Evolutionary conservation across 2,888 invertebrate genomes (phyloP).

Genomic region (Ornithoptera alexandrae): DNA sequence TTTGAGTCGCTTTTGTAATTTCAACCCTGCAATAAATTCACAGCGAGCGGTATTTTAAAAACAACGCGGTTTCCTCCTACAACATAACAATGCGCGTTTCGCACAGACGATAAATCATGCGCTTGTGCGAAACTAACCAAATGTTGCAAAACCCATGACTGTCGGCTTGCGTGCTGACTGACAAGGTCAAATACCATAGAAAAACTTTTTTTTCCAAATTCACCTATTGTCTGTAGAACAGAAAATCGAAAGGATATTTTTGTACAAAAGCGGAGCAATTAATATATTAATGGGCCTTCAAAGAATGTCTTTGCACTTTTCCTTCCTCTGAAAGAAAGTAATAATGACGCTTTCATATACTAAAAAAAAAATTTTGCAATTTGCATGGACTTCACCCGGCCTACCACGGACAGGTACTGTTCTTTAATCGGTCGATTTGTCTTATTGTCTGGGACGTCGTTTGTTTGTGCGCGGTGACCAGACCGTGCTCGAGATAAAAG

Average conservation of each 20-base stretch:
- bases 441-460: conserved; percentile 75
- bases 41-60: conserved; percentile 71
- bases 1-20: conserved; percentile 48
- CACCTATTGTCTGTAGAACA: conserved; percentile 50
- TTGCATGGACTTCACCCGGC: conserved; percentile 60
- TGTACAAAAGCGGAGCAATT: conserved; percentile 63
- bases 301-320: conserved; percentile 60
- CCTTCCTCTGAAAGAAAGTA: conserved; percentile 62
- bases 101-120: conserved; percentile 64
- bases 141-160: conserved; percentile 59
- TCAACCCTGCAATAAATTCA: conserved; percentile 56
- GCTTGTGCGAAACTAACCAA: conserved; percentile 68
- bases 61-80: conserved; percentile 52
- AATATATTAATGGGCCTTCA: conserved; percentile 62
- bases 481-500: conserved; percentile 75
- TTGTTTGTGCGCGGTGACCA: conserved; percentile 75
- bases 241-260: conserved; percentile 64
- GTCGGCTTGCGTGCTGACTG: conserved; percentile 43
- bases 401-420: conserved; percentile 74
- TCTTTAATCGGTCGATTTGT: conserved; percentile 77
- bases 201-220: conserved; percentile 41
- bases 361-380: conserved; percentile 48
- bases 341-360: conserved; percentile 56
- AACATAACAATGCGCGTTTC: conserved; percentile 55
- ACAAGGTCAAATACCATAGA: conserved; percentile 66